Evolutionary conservation across 2,888 invertebrate genomes (phyloP).

Genomic region (Buathra laborator): DNA sequence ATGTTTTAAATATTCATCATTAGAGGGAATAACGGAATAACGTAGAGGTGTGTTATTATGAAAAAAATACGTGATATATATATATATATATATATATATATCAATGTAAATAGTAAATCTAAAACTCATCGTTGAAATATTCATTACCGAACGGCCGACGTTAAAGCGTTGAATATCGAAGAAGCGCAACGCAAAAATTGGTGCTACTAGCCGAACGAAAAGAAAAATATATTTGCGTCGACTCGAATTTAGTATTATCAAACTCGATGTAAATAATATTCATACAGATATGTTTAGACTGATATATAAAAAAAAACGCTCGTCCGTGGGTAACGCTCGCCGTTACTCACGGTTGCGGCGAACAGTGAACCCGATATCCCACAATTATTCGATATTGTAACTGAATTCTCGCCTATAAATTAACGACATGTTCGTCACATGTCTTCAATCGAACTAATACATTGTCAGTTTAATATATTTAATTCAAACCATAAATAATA

Average conservation of each 20-base stretch:
- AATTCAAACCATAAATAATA: conserved; percentile 34
- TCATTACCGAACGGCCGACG: conserved; percentile 40
- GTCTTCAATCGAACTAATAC: conserved; percentile 41
- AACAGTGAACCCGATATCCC: background rate
- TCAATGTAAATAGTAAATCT: conserved; percentile 60
- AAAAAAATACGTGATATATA: conserved; percentile 31
- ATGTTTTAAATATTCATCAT: conserved; percentile 49
- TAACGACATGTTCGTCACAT: conserved; percentile 25
- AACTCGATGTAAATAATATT: conserved; percentile 66
- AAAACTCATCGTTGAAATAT: conserved; percentile 50
- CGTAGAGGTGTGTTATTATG: conserved; percentile 30
- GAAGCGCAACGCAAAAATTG: conserved; percentile 24
- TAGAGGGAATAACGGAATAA: conserved; percentile 31
- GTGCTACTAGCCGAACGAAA: conserved; percentile 31
- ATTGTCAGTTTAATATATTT: conserved; percentile 58
- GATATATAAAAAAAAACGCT: conserved; percentile 12
- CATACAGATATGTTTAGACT: conserved; percentile 63
- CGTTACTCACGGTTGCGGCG: conserved; percentile 13
- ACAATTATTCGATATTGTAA: conserved; percentile 33
- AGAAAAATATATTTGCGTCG: conserved; percentile 14
- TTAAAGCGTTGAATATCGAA: conserved; percentile 23
- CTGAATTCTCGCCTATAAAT: conserved; percentile 13
- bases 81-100: conserved; percentile 12
- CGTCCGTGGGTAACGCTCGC: background rate
- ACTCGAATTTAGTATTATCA: conserved; percentile 26